Conservation (phyloP, 2,113 vertebrate species). For the Peromyscus maniculatus region DNA sequence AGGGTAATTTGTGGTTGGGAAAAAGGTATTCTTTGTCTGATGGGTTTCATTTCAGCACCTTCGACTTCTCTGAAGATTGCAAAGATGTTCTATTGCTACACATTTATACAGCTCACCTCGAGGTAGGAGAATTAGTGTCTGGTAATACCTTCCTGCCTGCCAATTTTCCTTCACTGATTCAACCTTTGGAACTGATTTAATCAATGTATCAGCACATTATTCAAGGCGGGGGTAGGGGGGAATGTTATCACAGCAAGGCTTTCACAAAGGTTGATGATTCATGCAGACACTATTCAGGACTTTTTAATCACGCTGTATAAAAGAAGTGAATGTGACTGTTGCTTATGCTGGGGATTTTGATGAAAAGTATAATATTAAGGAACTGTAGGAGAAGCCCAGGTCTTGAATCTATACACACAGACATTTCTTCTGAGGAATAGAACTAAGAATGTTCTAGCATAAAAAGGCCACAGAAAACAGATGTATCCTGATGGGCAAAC, state of each 20-base stretch:
- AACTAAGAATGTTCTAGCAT: slow-evolving; percentile 30
- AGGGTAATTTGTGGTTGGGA: slow-evolving; percentile 60
- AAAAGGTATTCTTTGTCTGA: slow-evolving; percentile 76
- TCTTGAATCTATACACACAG: slow-evolving; percentile 41
- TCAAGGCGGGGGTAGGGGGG: slow-evolving; percentile 34
- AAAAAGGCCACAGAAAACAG: background rate
- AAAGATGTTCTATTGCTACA: slow-evolving; percentile 71
- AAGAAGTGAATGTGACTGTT: slow-evolving; percentile 73
- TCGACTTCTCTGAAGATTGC: slow-evolving; percentile 68
- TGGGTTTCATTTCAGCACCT: slow-evolving; percentile 72
- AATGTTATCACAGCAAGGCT: slow-evolving; percentile 69
- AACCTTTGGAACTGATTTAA: slow-evolving; percentile 79
- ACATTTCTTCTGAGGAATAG: slow-evolving; percentile 55
- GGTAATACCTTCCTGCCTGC: slow-evolving; percentile 69
- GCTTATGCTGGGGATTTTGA: slow-evolving; percentile 75
- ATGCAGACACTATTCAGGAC: slow-evolving; percentile 65
- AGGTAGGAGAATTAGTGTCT: slow-evolving; percentile 76
- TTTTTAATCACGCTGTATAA: slow-evolving; percentile 78
- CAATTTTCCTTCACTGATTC: slow-evolving; percentile 68
- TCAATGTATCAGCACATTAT: slow-evolving; percentile 78
- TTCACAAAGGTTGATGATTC: slow-evolving; percentile 67
- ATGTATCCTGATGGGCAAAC: background rate
- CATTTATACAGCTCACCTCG: slow-evolving; percentile 62
- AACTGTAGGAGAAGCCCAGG: background rate
- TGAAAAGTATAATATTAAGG: slow-evolving; percentile 71